Evolutionary conservation across 2,888 invertebrate genomes (phyloP).

Genomic region (Drosophila acutilabella): DNA sequence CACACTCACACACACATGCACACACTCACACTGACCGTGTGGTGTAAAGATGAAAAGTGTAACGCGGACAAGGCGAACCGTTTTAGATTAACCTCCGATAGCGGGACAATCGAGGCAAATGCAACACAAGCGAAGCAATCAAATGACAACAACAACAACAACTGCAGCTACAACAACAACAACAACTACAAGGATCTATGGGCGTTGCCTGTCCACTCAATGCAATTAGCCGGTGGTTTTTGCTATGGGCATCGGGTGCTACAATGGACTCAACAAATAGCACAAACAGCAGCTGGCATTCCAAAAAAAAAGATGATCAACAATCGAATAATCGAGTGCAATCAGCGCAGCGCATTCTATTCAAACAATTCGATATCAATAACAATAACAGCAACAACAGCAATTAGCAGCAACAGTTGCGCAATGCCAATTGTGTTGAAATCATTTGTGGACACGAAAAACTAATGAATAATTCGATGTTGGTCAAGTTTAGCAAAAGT

Average conservation of each 20-base stretch:
- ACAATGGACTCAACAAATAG: slow-evolving; percentile 4
- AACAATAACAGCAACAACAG: background rate
- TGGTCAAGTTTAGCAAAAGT: too few relatives aligned
- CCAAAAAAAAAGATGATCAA: slow-evolving; percentile 15
- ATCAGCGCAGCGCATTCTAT: slow-evolving; percentile 13
- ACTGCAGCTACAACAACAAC: slow-evolving; percentile 9
- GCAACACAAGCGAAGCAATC: slow-evolving; percentile 36
- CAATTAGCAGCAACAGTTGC: slow-evolving; percentile 11
- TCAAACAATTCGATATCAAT: slow-evolving; percentile 7
- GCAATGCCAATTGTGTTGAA: background rate
- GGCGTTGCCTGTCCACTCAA: slow-evolving; percentile 70
- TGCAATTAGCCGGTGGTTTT: slow-evolving; percentile 63
- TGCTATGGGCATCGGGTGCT: slow-evolving; percentile 9
- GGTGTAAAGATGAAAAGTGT: slow-evolving; percentile 50
- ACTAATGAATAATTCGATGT: background rate
- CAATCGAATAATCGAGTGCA: slow-evolving; percentile 16
- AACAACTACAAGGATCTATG: background rate
- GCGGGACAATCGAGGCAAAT: slow-evolving; percentile 5
- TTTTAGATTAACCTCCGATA: slow-evolving; percentile 69
- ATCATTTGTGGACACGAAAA: background rate
- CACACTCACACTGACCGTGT: background rate
- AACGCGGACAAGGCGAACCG: slow-evolving; percentile 59
- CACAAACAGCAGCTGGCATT: slow-evolving; percentile 37
- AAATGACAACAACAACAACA: slow-evolving; percentile 13
- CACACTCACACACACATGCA: slow-evolving; percentile 20